Evolutionary conservation across 2,888 invertebrate species (phyloP).

Genomic region (Melanotus villosus): DNA sequence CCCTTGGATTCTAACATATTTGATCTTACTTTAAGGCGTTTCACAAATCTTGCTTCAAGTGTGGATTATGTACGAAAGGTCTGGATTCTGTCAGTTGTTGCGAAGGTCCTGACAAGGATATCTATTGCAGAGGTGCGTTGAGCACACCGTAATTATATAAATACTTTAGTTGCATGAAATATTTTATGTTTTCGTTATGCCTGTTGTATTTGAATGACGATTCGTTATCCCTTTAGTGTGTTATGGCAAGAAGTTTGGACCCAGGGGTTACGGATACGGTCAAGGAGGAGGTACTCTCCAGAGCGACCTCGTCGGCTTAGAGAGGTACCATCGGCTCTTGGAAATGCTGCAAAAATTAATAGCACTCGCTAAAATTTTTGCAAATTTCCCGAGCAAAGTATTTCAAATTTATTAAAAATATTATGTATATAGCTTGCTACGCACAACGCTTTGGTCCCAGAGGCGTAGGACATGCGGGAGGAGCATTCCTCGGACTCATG

Average conservation of each 20-base stretch:
- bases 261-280: slow-evolving; percentile 97
- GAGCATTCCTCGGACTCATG: slow-evolving; percentile 87
- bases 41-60: slow-evolving; percentile 96
- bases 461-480: slow-evolving; percentile 94
- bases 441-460: slow-evolving; percentile 96
- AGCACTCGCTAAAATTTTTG: background rate
- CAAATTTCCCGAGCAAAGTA: slow-evolving; percentile 19
- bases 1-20: slow-evolving; percentile 22
- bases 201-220: slow-evolving; percentile 41
- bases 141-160: slow-evolving; percentile 50
- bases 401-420: slow-evolving; percentile 30
- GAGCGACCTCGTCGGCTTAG: slow-evolving; percentile 88
- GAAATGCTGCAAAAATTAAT: slow-evolving; percentile 25
- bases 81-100: slow-evolving; percentile 93
- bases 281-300: slow-evolving; percentile 95
- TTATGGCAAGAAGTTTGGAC: slow-evolving; percentile 97
- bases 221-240: slow-evolving; percentile 77
- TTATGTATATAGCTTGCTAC: slow-evolving; percentile 84
- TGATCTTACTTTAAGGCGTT: slow-evolving; percentile 78
- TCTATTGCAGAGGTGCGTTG: slow-evolving; percentile 94
- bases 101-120: slow-evolving; percentile 95
- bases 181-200: slow-evolving; percentile 10
- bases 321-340: slow-evolving; percentile 71
- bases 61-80: slow-evolving; percentile 88
- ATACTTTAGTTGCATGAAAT: slow-evolving; percentile 31